Base-by-base conservation (phyloP, 2,888 invertebrate species). In the Drosophila formosana region DNA sequence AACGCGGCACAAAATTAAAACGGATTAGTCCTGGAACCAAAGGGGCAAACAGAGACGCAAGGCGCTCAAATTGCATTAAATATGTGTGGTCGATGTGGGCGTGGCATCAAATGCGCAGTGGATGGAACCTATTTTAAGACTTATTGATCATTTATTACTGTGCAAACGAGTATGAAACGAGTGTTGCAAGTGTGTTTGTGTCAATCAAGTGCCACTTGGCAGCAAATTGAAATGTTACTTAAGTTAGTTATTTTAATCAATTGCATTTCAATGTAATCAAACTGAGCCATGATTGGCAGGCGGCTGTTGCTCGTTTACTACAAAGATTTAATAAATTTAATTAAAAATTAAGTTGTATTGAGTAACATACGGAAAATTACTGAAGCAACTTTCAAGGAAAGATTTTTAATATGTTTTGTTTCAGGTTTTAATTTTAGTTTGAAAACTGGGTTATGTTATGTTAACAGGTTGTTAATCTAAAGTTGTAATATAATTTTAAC, bases 1-100 rank as follows among this genome's bases (percentile, higher is more conserved):
- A 63, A 80, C 78, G 72, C 66, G 62, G 30, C 64, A 74, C 55
- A 69, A 61, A 80, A 78, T 83, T 75, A 66, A 78, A 80, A 69
- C 51, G 69, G 78, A 75, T 86, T 80, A 69, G 61, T 58, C 62
- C 47, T 30, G 43, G 62, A 60, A 43, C 49, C 61, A 49, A 43
- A 47, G 6, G 13, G 26, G 8, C 9, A 49, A 11, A 28, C 13
- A 41, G 4, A 30, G 34, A 7, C 11, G 13, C 5, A 1, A 57
- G 41, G 11, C 3, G 39, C 30, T 46, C 13, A 9, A 73, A 67
- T 65, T 73, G 65, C 41, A 53, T 55, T 52, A 58, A n/a, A 18
- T 18, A 18, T 18, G n/a, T 41, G n/a, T 32, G 18, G 9, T 26
- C 4, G 3, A 13, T 32, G 43, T n/a, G 39, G 34, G 46, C 50